Evolutionary conservation across 2,888 invertebrate genomes (phyloP).

Genomic region (Hesperia comma): DNA sequence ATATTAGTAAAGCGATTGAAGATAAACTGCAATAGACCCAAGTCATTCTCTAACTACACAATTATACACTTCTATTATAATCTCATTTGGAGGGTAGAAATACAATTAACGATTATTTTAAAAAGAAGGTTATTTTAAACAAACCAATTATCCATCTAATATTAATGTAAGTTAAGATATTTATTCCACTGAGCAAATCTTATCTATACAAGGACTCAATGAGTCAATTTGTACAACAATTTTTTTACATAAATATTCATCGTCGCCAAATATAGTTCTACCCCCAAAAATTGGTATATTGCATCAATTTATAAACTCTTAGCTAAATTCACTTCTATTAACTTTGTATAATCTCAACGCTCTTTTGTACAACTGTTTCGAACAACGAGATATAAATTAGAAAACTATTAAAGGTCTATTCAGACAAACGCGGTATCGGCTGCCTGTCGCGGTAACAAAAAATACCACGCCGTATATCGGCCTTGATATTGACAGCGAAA

Average conservation of each 20-base stretch:
- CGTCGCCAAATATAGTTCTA: constrained; percentile 13
- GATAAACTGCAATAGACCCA: constrained; percentile 37
- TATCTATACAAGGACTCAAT: no score
- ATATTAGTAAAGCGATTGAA: constrained; percentile 40
- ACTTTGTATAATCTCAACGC: constrained; percentile 35
- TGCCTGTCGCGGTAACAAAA: no score
- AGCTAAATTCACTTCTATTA: constrained; percentile 17
- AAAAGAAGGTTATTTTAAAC: neutral
- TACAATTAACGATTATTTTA: neutral
- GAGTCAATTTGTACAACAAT: neutral
- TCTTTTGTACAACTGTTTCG: constrained; percentile 28
- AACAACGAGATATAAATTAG: constrained; percentile 21
- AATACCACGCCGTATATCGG: no score
- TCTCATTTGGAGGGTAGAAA: constrained; percentile 37
- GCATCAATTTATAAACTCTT: constrained; percentile 27
- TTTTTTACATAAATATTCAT: neutral
- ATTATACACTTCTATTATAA: constrained; percentile 39
- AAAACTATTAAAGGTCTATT: neutral
- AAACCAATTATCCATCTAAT: no score
- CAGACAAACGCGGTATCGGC: no score
- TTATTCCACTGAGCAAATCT: no score
- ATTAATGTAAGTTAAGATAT: no score
- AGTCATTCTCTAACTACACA: constrained; percentile 41
- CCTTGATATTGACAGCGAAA: no score
- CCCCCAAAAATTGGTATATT: constrained; percentile 4